A percentile compares a stretch with the other conserved stretches of the same genome.
These are phyloP conservation scores for Itoplectis maculator DNA, from an alignment of 2,888 invertebrate genomes.

Conservation along the genomic window DNA sequence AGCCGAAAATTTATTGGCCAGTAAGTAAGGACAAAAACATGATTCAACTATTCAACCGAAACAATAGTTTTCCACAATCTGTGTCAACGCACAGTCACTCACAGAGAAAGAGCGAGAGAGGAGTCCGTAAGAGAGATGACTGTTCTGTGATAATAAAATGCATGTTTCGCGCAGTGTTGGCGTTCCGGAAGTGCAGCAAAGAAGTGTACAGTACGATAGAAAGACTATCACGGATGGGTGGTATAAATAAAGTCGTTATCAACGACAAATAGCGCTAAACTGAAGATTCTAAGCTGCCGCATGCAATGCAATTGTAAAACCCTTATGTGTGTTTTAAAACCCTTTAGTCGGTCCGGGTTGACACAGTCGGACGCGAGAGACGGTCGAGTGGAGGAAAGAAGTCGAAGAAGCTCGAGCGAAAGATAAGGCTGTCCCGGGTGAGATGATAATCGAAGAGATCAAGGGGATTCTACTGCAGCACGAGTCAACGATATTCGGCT, in stretches of 20 bases:
- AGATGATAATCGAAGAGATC: constrained; percentile 54
- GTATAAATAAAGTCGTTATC: constrained; percentile 66
- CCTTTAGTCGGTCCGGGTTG: neutral
- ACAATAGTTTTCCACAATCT: neutral
- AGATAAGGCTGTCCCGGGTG: constrained; percentile 45
- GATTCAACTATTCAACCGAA: neutral
- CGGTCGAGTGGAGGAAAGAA: neutral
- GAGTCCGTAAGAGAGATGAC: no score
- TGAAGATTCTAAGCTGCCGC: constrained; percentile 58
- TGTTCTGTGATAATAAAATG: constrained; percentile 66
- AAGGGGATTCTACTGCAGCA: constrained; percentile 44
- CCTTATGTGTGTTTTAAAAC: neutral
- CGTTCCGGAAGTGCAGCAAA: constrained; percentile 71
- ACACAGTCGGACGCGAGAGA: neutral
- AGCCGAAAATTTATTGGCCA: no score
- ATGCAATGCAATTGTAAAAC: neutral
- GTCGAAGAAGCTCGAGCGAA: constrained; percentile 16
- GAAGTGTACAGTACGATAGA: constrained; percentile 66
- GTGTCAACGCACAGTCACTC: constrained; percentile 8
- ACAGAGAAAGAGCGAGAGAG: neutral
- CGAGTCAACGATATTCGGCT: constrained; percentile 1
- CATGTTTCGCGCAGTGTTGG: constrained; percentile 64
- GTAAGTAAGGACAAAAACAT: no score
- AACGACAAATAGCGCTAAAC: constrained; percentile 63
- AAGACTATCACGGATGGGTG: constrained; percentile 57